Conservation (phyloP, 2,888 invertebrate species). For the Leptinotarsa rubiginosa region DNA sequence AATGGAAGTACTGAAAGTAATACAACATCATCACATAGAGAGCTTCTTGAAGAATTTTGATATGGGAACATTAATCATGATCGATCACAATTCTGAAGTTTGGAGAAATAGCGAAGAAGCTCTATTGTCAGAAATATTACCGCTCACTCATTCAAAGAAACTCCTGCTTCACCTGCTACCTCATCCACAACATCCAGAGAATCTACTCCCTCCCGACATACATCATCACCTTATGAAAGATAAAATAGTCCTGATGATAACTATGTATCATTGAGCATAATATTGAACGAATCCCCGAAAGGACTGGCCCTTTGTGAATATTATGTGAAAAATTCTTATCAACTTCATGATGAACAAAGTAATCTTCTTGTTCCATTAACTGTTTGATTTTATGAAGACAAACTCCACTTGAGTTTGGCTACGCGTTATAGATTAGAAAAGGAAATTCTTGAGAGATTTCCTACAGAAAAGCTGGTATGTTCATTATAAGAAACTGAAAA, state of each 20-base stretch:
- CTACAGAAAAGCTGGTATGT: slow-evolving; percentile 47
- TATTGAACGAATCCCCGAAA: too few relatives aligned
- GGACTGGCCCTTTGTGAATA: too few relatives aligned
- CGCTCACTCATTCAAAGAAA: too few relatives aligned
- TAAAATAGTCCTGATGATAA: too few relatives aligned
- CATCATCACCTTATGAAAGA: slow-evolving; percentile 3
- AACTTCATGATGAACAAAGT: too few relatives aligned
- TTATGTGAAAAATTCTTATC: too few relatives aligned
- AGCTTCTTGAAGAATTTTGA: slow-evolving; percentile 40
- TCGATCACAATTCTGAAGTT: slow-evolving; percentile 45
- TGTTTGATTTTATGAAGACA: too few relatives aligned
- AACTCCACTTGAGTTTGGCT: too few relatives aligned
- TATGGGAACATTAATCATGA: slow-evolving; percentile 44
- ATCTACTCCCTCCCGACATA: not conserved
- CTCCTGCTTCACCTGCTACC: too few relatives aligned
- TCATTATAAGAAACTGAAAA: not conserved
- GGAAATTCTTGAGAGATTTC: slow-evolving; percentile 46
- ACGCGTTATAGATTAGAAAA: slow-evolving; percentile 44
- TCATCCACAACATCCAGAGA: not conserved
- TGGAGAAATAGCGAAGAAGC: slow-evolving; percentile 44
- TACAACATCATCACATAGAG: slow-evolving; percentile 45
- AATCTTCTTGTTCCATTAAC: too few relatives aligned
- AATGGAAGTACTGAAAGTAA: slow-evolving; percentile 28
- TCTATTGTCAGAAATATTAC: slow-evolving; percentile 24
- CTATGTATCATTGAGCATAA: too few relatives aligned